Base-by-base conservation (phyloP, 2,888 invertebrate species). In the Philhelius pedissequus region DNA sequence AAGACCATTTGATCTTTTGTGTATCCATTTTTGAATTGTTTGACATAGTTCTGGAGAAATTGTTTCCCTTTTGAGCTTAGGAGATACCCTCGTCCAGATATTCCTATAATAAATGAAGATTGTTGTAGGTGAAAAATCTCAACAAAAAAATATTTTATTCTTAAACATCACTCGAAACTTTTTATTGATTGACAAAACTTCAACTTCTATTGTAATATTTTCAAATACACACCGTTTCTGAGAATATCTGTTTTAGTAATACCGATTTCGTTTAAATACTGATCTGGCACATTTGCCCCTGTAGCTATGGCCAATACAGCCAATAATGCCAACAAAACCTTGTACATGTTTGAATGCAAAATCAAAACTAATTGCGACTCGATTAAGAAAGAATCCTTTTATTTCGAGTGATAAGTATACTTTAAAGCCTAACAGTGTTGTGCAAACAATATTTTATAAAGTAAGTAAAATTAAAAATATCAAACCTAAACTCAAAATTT, bases 21-120 rank as follows among this genome's bases (percentile, higher is more conserved):
- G 22, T 11, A 54, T 30, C 52, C 52, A 6, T 27, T 30, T 35
- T 56, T n/a, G 1, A 20, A 35, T 6, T 35, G 27, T 18, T 32
- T 43, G 15, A 62, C 18, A 18, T 43, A 62, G 3, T 62, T 20
- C 20, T 62, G 80, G 6, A 90, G 18, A 3, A 81, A 87, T 74
- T 88, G 88, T 78, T 89, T 90, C 2, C 62, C 27, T 15, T 43
- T 15, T 4, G 27, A 11, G 1, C 18, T 62, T 6, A 62, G 2
- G 9, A 62, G 18, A 13, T 11, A 11, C 6, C 27, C 43, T 9
- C 43, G 15, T 1, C 15, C 8, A 9, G 40, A 6, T 43, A 18
- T 43, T 27, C 8, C 62, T 62, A 13, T 0, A 15, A 20, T 48
- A 1, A 0, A 8, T 15, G 8, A 4, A 0, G 18, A 8, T 3